Base-by-base conservation (phyloP, 2,888 invertebrate genomes). In the Cryptus viduatorius region DNA sequence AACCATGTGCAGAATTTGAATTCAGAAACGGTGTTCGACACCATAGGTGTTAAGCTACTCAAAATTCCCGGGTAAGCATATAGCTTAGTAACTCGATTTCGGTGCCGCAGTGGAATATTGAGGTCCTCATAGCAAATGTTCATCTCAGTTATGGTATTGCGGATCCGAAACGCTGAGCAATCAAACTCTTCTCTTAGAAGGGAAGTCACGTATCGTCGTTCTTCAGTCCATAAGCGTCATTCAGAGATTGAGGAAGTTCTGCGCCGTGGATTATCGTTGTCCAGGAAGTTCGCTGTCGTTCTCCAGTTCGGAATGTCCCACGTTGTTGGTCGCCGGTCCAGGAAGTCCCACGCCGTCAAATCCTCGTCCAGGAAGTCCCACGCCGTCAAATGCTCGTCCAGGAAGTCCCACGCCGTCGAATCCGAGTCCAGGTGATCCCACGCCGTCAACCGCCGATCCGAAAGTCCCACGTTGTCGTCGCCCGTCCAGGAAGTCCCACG, bases 401-500 rank as follows among this genome's bases (percentile, higher is more conserved):
- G 46, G 14, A 61, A 12, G 44, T 77, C 77, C 77, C 77, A 48
- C 77, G 77, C n/a, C 16, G 68, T 68, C 76, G 4, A 46, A 42
- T 24, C 8, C 14, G 53, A 3, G 19, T 77, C 76, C 56, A 65
- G 14, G 37, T 61, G 16, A 14, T 56, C 75, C 67, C 44, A 50
- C 50, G 65, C 19, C 4, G 73, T 73, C 48, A 4, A 5, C 29
- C 53, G 44, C 42, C 8, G 29, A 44, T 67, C 77, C 44, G 29
- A 46, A 72, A 50, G 65, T 69, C 64, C 71, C 68, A 12, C 59
- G 61, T 50, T 37, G 64, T n/a, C 10, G 12, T 31, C 68, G 2
- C 24, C 46, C 10, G 8, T 67, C 67, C 50, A 77, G n/a, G 67
- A 46, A 50, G 59, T 68, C 48, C 68, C 29, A 29, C 68, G 71